Evolutionary conservation across 2,797 vertebrate genomes (phyloP), one percentile per base, ranked within the genome.

Genomic region (Crax fasciolata): DNA sequence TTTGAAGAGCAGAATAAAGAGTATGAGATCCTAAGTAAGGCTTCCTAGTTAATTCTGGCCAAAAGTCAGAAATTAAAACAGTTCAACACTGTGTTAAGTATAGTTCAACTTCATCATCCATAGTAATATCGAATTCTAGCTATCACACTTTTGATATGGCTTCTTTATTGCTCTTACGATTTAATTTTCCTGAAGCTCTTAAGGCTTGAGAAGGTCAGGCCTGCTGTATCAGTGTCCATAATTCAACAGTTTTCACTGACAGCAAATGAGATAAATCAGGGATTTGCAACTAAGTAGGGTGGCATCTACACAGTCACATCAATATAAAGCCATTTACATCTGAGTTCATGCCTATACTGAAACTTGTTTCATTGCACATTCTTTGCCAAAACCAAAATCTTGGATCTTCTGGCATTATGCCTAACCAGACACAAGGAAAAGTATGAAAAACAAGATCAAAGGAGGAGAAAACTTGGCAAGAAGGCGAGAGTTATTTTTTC

Each of bases 171-270:
- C 43, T 80, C 11, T 46, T 76, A 55, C 0, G 2, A 43, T 61
- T 70, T 70, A 48, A 59, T 52, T 24, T 59, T 70, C 58, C 30
- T 54, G 21, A 35, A 71, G 19, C 51, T 58, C 27, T 9, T 28
- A 35, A 32, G 35, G 17, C 32, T 44, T 43, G 32, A 61, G 65
- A 59, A 75, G 58, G 52, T 54, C 2, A 2, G 13, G 48, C 46
- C 46, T 59, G 58, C 1, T 20, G 2, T 30, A 39, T 1, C 0
- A 0, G 10, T 32, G 41, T 43, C 4, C 0, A 10, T n/a, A 77
- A 67, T 19, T 66, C 71, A 59, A 48, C 32, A 79, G 13, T n/a
- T 67, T 51, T 78, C 35, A 30, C n/a, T 46, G 15, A 74, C 15
- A 79, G 11, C 38, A 52, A 16, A 20, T 38, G 35, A 28, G 44